Evolutionary conservation across 2,888 invertebrate genomes (phyloP), one percentile per base, ranked within the genome.

Genomic region (Aporophyla nigra): DNA sequence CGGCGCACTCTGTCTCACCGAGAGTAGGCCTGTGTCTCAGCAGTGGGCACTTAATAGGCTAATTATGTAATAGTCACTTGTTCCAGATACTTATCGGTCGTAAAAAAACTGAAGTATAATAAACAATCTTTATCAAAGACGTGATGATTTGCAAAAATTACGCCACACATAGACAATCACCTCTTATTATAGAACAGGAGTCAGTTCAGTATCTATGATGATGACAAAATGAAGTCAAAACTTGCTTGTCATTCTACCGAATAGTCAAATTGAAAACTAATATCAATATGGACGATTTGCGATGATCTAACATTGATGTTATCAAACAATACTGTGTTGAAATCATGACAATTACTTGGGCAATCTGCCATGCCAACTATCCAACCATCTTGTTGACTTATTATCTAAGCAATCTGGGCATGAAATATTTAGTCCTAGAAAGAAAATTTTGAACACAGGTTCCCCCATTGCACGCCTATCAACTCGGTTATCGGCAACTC

Each of bases 181-280:
- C 19, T 69, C 61, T 78, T 78, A 61, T 3, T 77, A 77, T 69
- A 77, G 76, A 68, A n/a, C 54, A 16, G 68, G 21, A 54, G 68
- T 76, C 76, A 77, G 40, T 59, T 12, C 7, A 53, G 21, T 12
- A 19, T 46, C 51, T 24, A 5, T 33, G 24, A 16, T 12, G 1
- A 61, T 68, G 51, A 61, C 46, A 24, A 14, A 24, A 53, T 40
- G 16, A 46, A 76, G 1, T 14, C 1, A 49, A 58, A 76, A 59
- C 46, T 24, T 4, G 24, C 49, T 76, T 24, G 77, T 77, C 59
- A 76, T 66, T 4, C 10, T 12, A 76, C 4, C 14, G 27, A 24
- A 59, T 33, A 46, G 3, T 49, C 16, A 49, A 62, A 74, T 72
- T 51, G 24, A 71, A 33, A 19, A 33, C n/a, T 43, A 12, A 33